phyloP scores from a whole-genome alignment of 2,113 vertebrate species.

The Cacatua alba region DNA sequence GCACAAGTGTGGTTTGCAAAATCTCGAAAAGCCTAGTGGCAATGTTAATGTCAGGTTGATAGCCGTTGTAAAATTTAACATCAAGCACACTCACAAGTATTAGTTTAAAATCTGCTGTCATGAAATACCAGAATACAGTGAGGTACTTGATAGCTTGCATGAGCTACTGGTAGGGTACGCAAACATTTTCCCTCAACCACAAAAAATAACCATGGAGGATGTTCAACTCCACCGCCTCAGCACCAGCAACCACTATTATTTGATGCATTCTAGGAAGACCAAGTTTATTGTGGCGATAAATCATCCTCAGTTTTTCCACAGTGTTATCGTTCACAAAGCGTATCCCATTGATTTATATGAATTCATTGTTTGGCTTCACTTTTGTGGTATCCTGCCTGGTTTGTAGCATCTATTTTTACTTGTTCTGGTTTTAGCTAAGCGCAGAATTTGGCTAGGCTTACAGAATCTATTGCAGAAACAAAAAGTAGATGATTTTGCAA shows the following conservation, averaged over 20 bases:
- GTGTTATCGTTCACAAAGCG: not conserved
- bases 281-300: conserved; percentile 1
- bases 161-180: not conserved
- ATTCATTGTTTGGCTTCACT: conserved; percentile 1
- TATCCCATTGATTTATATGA: not conserved
- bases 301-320: not conserved
- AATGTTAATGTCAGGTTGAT: not conserved
- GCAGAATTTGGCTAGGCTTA: not conserved
- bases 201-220: not conserved
- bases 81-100: not conserved
- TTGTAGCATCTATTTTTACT: conserved; percentile 28
- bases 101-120: conserved; percentile 9
- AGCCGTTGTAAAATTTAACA: conserved; percentile 22
- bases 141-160: not conserved
- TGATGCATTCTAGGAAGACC: not conserved
- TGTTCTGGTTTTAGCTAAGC: conserved; percentile 26
- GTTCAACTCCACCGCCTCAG: not conserved
- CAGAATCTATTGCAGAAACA: not conserved
- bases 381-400: conserved; percentile 1
- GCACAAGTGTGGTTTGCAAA: not conserved
- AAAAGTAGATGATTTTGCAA: not conserved
- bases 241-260: not conserved
- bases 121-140: not conserved
- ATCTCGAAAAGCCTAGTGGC: not conserved
- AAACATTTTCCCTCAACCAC: not conserved